These are phyloP conservation scores for Brassicogethes aeneus DNA, from an alignment of 2,888 invertebrate genomes.

Conservation along the genomic window DNA sequence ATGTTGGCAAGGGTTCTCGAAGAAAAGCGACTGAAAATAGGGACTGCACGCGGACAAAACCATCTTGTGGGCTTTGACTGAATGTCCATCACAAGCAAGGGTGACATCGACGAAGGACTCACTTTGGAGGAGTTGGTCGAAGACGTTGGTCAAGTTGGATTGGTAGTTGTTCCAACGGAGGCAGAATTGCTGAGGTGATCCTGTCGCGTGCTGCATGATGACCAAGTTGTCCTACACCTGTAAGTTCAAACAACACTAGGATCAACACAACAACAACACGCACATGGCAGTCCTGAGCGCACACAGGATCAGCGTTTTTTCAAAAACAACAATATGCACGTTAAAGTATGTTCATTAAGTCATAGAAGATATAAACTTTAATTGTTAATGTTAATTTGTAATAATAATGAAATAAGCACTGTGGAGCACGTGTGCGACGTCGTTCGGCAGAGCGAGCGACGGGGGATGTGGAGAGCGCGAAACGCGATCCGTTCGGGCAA, in stretches of 20 bases:
- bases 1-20: conserved; percentile 89
- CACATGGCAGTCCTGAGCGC: conserved; percentile 26
- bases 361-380: no score
- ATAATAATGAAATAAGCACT: neutral
- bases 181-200: conserved; percentile 76
- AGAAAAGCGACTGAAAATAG: conserved; percentile 83
- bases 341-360: neutral
- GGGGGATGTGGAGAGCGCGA: neutral
- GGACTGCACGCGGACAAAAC: conserved; percentile 89
- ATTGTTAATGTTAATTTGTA: neutral
- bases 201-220: conserved; percentile 44
- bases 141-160: conserved; percentile 77
- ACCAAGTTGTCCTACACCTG: conserved; percentile 21
- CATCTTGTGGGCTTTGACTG: conserved; percentile 89
- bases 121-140: conserved; percentile 81
- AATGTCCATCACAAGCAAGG: conserved; percentile 82
- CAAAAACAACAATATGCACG: neutral
- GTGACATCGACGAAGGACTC: conserved; percentile 90
- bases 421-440: conserved; percentile 2
- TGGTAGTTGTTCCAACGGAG: conserved; percentile 92
- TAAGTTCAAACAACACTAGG: conserved; percentile 24
- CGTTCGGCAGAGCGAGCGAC: neutral
- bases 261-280: conserved; percentile 22
- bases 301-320: no score
- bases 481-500: conserved; percentile 4